Evolutionary conservation across 2,888 invertebrate species (phyloP), one percentile per base, ranked within the genome.

Genomic region (Azorinus chamasolen): DNA sequence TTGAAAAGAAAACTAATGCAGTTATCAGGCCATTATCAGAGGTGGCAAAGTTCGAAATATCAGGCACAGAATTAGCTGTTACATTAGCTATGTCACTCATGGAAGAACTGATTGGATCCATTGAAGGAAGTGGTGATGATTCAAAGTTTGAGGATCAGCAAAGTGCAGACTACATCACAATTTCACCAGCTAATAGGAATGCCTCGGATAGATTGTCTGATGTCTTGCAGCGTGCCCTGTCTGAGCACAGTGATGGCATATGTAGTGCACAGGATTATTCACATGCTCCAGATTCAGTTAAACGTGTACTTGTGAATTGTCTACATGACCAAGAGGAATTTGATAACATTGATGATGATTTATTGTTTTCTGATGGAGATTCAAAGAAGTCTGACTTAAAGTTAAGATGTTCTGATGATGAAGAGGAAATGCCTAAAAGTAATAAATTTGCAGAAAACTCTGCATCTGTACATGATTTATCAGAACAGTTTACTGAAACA

Each of bases 61-160:
- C 73, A 39, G 90, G 91, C 4, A 73, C 85, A 41, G 86, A 87
- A 24, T 65, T 89, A 12, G 85, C 87, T 4, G 89, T 91, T 10
- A 88, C 88, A 12, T 63, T 91, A 20, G 91, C 91, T n/a, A 72
- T 88, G 63, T 90, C 91, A 6, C 76, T 86, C 20, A 68, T 91
- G 39, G 91, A 91, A 58, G 88, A 87, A 51, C 51, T 88, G 18
- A 82, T 86, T 14, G 82, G 79, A 22, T 65, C 74, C 18, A 39
- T 71, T 27, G 27, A 63, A 24, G 37, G 66, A 10, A 68, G 69
- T 12, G 70, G 50, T 46, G 71, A 68, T 46, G 64, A 57, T 3
- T 20, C 10, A 2, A 48, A 61, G 1, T 50, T 50, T 45, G 39
- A 51, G 20, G 22, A 45, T 0, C 39, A 45, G 25, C 37, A 24